Evolutionary conservation across 2,113 vertebrate species (phyloP), one percentile per base, ranked within the genome.

Genomic region (Rhadina sibilatrix): DNA sequence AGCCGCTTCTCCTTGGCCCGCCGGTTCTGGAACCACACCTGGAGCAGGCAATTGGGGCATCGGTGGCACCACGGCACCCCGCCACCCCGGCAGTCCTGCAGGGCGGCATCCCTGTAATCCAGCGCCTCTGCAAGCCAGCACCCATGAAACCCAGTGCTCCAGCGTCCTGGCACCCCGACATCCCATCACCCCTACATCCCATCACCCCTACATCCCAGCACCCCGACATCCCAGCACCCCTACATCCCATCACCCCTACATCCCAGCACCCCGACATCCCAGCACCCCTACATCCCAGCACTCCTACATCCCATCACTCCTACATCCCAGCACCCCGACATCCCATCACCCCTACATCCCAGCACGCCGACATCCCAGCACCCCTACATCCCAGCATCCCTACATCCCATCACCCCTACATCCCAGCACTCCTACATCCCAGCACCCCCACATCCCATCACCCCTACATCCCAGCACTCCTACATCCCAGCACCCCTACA

Each of bases 21-120:
- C 52, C 99, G 97, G 98, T 99, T 99, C 98, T 99, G 99, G 97
- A 99, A 99, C 99, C 99, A 99, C 38, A 99, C 99, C 99, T 99
- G 97, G 50, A 66, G 25, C 23, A 3, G 60, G 24, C 66, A n/a
- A 42, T 2, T 24, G 82, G n/a, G 28, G 40, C 4, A 12, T 0
- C 0, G 1, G 13, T 85, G 30, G 47, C 33, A 53, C 47, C 40
- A 1, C 6, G 3, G 38, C 79, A 44, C 6, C 21, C 13, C 4
- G 12, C 28, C 30, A 46, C 23, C 12, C 27, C 4, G 40, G 28
- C 21, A 4, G 15, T 4, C 6, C 76, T 5, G 57, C n/a, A 0
- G 3, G 14, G 24, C 61, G 23, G 57, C 57, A 27, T 1, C 50
- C 8, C 28, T 11, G 35, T 3, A 28, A 7, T 2, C 21, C 38